phyloP scores from a whole-genome alignment of 2,888 invertebrate species.

The Argyresthia goedartella region DNA sequence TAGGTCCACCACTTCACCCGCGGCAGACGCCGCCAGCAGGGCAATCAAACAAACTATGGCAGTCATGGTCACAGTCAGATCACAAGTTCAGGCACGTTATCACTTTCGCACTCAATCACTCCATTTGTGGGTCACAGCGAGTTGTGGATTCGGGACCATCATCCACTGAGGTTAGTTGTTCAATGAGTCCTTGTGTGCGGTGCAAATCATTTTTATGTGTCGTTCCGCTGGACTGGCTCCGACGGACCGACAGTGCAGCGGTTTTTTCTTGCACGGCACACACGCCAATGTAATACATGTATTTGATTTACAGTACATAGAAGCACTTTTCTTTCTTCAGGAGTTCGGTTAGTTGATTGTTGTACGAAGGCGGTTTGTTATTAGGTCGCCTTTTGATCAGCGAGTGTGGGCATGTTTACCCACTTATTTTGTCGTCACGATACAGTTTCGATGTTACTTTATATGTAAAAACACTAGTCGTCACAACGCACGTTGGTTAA shows the following conservation, averaged over 20 bases:
- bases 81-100: conserved; percentile 16
- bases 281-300: conserved; percentile 22
- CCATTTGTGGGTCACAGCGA: conserved; percentile 61
- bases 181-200: conserved; percentile 49
- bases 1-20: conserved; percentile 38
- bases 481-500: not conserved
- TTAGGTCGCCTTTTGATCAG: conserved; percentile 38
- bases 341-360: conserved; percentile 31
- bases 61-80: conserved; percentile 42
- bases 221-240: conserved; percentile 54
- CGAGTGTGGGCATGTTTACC: conserved; percentile 8
- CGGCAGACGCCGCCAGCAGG: conserved; percentile 39
- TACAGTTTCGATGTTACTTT: conserved; percentile 9
- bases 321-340: conserved; percentile 49
- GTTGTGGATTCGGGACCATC: conserved; percentile 35
- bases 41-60: conserved; percentile 42
- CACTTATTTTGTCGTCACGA: not conserved
- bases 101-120: conserved; percentile 43
- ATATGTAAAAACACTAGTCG: not conserved
- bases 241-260: conserved; percentile 34
- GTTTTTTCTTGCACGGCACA: conserved; percentile 30
- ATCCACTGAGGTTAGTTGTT: conserved; percentile 47
- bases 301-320: conserved; percentile 24
- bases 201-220: conserved; percentile 61
- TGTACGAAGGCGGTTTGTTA: conserved; percentile 22